Base-by-base conservation (phyloP, 1,140 invertebrate species). In the Philaenus spumarius region DNA sequence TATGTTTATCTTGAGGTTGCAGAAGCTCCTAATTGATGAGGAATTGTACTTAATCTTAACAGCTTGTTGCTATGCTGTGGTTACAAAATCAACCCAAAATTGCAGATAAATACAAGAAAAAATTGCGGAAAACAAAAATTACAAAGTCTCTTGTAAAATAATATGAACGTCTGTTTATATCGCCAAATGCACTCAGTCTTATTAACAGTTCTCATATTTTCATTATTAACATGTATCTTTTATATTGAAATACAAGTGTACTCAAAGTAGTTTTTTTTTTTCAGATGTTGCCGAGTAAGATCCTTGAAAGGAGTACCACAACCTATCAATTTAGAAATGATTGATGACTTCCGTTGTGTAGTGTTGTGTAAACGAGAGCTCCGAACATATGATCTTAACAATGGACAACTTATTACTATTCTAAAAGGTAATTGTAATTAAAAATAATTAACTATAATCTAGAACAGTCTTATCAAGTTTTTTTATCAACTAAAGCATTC, bases 291-390 rank as follows among this genome's bases (percentile, higher is more conserved):
- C 57, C 68, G 77, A 55, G 81, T 91, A 1, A 73, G 89, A 24
- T 84, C 80, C 39, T 69, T 93, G 24, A 78, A 78, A 46, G 84
- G 84, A 9, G 78, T 89, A 2, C 79, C 81, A 1, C 82, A 86
- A 67, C 85, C 85, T 0, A 82, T 82, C 24, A 82, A 81, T 63
- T 68, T 87, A 63, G 80, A 84, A 62, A 80, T 83, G 22, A 84
- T 87, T 46, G 83, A 91, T 68, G 79, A 83, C 64, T 80, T 79
- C 64, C 79, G 81, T 56, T 89, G 86, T 58, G 82, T 92, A 59
- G 86, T 92, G 37, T 74, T 93, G 15, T 92, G 89, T 70, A 79
- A 85, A 48, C 73, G 90, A 20, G 89, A 93, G 71, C 78, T 93
- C 4, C 78, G 81, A 58, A 81, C 91, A 14, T 90, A 88, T 65